A percentile compares a stretch with the other conserved stretches of the same genome.
phyloP scores from a whole-genome alignment of 2,888 invertebrate species.

The Ochlodes sylvanus region DNA sequence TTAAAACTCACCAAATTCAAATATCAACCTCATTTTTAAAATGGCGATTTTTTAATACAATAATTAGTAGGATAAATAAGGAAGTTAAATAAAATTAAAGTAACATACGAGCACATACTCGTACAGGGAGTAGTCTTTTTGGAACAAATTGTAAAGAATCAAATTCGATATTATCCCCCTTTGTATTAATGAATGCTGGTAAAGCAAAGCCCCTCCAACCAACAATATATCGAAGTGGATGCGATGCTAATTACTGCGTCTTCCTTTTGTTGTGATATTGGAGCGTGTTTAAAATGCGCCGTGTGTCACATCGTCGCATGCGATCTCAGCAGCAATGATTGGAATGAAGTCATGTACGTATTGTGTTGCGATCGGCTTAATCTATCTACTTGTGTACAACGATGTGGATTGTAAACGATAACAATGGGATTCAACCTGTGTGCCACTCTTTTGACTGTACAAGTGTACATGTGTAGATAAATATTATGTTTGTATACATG shows the following conservation, averaged over 20 bases:
- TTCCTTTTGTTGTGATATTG: slow-evolving; percentile 37
- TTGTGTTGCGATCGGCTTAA: slow-evolving; percentile 58
- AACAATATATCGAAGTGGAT: slow-evolving; percentile 29
- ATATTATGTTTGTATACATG: too few relatives aligned
- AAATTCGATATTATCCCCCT: neutral
- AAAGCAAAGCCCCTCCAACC: slow-evolving; percentile 12
- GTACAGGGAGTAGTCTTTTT: neutral
- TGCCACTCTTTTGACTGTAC: too few relatives aligned
- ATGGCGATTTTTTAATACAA: too few relatives aligned
- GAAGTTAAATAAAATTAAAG: neutral
- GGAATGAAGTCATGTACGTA: slow-evolving; percentile 47
- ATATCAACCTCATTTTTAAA: too few relatives aligned
- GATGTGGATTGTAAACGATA: slow-evolving; percentile 6
- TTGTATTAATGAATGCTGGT: slow-evolving; percentile 20
- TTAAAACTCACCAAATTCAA: too few relatives aligned
- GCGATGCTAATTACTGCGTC: slow-evolving; percentile 34
- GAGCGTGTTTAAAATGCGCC: slow-evolving; percentile 43
- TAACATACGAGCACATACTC: neutral
- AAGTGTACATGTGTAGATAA: too few relatives aligned
- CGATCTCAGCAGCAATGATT: slow-evolving; percentile 36
- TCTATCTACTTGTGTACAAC: slow-evolving; percentile 24
- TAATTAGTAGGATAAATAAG: too few relatives aligned
- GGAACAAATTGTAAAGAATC: neutral
- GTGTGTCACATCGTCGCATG: slow-evolving; percentile 36
- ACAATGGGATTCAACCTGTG: neutral